These are phyloP conservation scores for Garrulus glandarius DNA, from an alignment of 2,797 vertebrate species.

Conservation along the genomic window DNA sequence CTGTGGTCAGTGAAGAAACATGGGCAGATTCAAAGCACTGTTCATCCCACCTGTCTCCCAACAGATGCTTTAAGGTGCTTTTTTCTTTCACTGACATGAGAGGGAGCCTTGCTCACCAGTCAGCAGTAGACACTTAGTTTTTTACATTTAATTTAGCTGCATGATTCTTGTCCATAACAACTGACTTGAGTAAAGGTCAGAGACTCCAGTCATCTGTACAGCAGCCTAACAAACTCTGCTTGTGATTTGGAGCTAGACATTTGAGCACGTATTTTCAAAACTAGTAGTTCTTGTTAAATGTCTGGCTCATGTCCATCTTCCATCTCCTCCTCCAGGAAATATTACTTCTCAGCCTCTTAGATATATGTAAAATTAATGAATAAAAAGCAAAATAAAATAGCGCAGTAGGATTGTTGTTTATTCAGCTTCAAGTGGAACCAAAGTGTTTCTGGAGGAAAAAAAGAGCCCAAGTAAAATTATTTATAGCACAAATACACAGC, in stretches of 20 bases:
- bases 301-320: not conserved
- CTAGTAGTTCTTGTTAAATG: not conserved
- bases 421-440: conserved; percentile 2
- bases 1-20: not conserved
- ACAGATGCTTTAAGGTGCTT: not conserved
- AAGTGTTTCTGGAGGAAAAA: not conserved
- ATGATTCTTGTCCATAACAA: not conserved
- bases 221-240: not conserved
- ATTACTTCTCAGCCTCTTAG: not conserved
- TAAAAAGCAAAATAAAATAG: not conserved
- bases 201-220: not conserved
- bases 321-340: not conserved
- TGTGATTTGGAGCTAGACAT: not conserved
- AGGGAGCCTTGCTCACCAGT: not conserved
- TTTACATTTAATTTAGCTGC: not conserved
- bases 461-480: not conserved
- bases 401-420: not conserved
- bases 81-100: not conserved
- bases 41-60: not conserved
- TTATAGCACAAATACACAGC: not conserved
- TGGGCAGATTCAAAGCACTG: not conserved
- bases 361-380: not conserved
- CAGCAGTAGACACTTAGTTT: not conserved
- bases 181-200: not conserved
- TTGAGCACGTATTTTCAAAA: not conserved